These are phyloP conservation scores for Tetranychus urticae DNA, from an alignment of 1,140 invertebrate species.

Conservation along the genomic window DNA sequence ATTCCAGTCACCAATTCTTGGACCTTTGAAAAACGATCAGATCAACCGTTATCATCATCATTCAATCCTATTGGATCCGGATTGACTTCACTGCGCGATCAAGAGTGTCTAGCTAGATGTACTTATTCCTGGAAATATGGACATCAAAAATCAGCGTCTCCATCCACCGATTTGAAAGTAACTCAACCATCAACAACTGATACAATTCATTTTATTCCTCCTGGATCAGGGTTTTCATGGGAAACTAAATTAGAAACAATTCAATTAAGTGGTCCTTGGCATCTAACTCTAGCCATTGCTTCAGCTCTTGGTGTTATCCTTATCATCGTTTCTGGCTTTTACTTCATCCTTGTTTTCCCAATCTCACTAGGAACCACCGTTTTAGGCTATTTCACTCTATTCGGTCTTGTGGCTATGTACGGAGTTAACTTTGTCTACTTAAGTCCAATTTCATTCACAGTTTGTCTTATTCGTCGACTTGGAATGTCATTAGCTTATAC, in stretches of 20 bases:
- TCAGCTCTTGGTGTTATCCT: conserved; percentile 19
- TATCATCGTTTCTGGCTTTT: conserved; percentile 22
- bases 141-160: too few species aligned
- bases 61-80: not conserved
- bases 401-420: conserved; percentile 25
- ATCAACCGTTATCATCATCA: not conserved
- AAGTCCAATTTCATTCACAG: conserved; percentile 16
- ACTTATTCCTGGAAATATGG: too few species aligned
- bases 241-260: not conserved
- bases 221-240: not conserved
- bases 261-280: conserved; percentile 16
- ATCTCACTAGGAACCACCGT: conserved; percentile 24
- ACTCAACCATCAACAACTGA: not conserved
- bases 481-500: conserved; percentile 23
- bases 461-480: conserved; percentile 23
- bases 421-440: conserved; percentile 26
- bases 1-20: not conserved
- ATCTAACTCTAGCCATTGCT: conserved; percentile 19
- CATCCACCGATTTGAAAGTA: too few species aligned
- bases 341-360: conserved; percentile 24
- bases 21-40: not conserved
- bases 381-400: conserved; percentile 24
- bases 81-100: not conserved
- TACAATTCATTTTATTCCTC: not conserved
- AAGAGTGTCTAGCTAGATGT: not conserved